A percentile compares a stretch with the other conserved stretches of the same genome.
Evolutionary conservation across 37 sponge, comb jelly and placozoan species (phyloP).

Genomic region (Cliona cf. orientalis): DNA sequence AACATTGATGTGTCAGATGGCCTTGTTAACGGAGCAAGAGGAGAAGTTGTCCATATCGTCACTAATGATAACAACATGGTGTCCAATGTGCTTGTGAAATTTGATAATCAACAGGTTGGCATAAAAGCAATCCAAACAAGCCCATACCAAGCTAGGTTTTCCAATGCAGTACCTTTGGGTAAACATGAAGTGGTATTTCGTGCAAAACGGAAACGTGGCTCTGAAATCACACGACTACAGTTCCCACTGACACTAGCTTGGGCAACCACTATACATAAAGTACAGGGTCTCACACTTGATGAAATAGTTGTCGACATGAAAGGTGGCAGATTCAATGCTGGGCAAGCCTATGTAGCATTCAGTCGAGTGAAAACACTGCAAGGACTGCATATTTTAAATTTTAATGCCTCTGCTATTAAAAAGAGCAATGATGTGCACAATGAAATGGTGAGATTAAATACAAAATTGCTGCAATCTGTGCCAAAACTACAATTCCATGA

Average conservation of each 20-base stretch:
- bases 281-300: conserved; percentile 34
- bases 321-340: conserved; percentile 23
- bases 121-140: conserved; percentile 23
- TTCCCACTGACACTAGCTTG: conserved; percentile 63
- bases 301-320: conserved; percentile 50
- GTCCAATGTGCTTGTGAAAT: conserved; percentile 35
- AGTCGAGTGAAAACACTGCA: no score
- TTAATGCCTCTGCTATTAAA: conserved; percentile 12
- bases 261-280: no score
- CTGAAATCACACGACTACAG: conserved; percentile 44
- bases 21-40: no score
- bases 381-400: conserved; percentile 17
- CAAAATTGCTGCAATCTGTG: not conserved
- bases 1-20: conserved; percentile 59
- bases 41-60: conserved; percentile 23
- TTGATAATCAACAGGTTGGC: conserved; percentile 36
- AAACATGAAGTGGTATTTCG: conserved; percentile 46
- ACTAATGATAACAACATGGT: conserved; percentile 20
- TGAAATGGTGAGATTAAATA: not conserved
- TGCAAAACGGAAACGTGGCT: conserved; percentile 27
- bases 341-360: no score
- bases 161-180: conserved; percentile 41
- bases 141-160: conserved; percentile 1
- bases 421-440: not conserved
- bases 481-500: not conserved